Base-by-base conservation (phyloP, 2,113 vertebrate species). In the Zosterops borbonicus region DNA sequence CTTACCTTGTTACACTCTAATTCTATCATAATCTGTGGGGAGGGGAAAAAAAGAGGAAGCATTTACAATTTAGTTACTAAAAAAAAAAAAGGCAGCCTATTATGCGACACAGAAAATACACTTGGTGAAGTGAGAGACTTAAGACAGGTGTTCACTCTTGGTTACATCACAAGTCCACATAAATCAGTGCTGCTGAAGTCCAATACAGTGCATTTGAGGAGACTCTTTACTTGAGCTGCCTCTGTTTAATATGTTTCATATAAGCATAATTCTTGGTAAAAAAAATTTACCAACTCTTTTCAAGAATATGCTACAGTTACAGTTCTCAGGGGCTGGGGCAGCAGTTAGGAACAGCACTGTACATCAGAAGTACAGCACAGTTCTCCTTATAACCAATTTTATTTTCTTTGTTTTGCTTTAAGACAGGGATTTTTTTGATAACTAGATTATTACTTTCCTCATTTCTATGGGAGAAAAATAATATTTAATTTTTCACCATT, bases 1-100 rank as follows among this genome's bases (percentile, higher is more conserved):
- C 94, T 96, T 94, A 96, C 96, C 93, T 96, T 96, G 47, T 39
- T 94, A 35, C 96, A 97, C 78, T 96, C 96, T 29, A 97, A 0
- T 83, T 92, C 94, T 75, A 97, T 87, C 93, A 95, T 35, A 75
- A 96, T 2, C 94, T 94, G 82, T 58, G 14, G 9, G 12, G 46
- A 46, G 46, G 6, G 1, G 7, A 31, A 37, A 37, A 76, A 50
- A 53, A 24, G 12, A 89, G 11, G 9, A 90, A 77, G 16, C 0
- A 33, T 82, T 92, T 69, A 16, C 9, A 87, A 70, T 24, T 68
- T 69, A 77, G 85, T 80, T 49, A 71, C 12, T 35, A 14, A 37
- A 31, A 60, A 49, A 59, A 18, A 29, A 41, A 28, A n/a, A 33
- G 15, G 0, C 9, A 44, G 8, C 14, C 39, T 69, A 24, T 55